phyloP scores from a whole-genome alignment of 1,140 invertebrate species.

The Holcopasites calliopsidis region DNA sequence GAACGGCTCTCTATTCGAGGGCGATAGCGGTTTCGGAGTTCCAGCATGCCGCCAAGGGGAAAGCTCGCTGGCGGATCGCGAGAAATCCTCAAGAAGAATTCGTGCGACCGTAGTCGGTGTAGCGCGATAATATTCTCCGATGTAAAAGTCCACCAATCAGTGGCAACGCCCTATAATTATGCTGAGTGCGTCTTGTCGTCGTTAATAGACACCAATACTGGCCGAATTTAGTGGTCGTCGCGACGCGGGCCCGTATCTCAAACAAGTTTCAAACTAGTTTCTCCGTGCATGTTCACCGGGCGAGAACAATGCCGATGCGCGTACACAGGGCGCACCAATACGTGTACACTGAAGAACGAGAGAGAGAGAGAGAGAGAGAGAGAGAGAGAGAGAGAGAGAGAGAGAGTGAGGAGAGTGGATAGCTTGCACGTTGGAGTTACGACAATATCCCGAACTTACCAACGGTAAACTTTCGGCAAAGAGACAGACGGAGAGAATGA shows the following conservation, averaged over 20 bases:
- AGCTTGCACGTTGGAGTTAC: slow-evolving; percentile 56
- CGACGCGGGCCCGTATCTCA: slow-evolving; percentile 38
- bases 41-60: too few relatives aligned
- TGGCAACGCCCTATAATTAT: neutral
- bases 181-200: neutral
- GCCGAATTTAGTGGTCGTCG: slow-evolving; percentile 24
- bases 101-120: too few relatives aligned
- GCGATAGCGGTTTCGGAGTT: neutral
- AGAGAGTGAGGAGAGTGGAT: slow-evolving; percentile 5
- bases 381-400: neutral
- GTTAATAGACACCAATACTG: slow-evolving; percentile 13
- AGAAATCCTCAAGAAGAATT: neutral
- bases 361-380: neutral
- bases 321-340: slow-evolving; percentile 40
- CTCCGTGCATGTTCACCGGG: slow-evolving; percentile 52
- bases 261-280: slow-evolving; percentile 74
- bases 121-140: too few relatives aligned
- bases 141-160: too few relatives aligned
- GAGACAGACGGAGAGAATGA: slow-evolving; percentile 49
- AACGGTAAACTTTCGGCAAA: slow-evolving; percentile 55
- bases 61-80: too few relatives aligned
- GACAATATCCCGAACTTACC: slow-evolving; percentile 64
- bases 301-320: slow-evolving; percentile 60
- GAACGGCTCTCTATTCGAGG: too few relatives aligned
- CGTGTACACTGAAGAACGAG: neutral